These are phyloP conservation scores for Etia nguti DNA, from an alignment of 2,113 vertebrate genomes.

Conservation along the genomic window DNA sequence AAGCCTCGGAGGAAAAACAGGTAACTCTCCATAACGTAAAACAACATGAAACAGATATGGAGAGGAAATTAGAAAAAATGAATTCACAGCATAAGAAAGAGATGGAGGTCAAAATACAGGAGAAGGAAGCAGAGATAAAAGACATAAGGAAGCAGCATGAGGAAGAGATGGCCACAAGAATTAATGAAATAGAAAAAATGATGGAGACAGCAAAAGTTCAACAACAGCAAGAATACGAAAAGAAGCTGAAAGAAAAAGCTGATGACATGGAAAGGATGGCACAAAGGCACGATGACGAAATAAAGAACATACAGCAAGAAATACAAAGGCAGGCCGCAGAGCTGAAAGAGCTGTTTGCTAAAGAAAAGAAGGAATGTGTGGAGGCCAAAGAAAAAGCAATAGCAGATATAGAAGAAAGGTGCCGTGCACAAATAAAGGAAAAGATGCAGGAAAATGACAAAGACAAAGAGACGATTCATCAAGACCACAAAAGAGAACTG, in stretches of 20 bases:
- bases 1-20: constrained; percentile 10
- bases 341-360: not conserved
- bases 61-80: constrained; percentile 8
- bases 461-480: not conserved
- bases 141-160: not conserved
- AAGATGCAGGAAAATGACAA: constrained; percentile 7
- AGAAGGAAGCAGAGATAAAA: constrained; percentile 1
- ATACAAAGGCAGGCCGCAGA: constrained; percentile 4
- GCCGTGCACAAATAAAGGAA: not conserved
- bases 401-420: not conserved
- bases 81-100: constrained; percentile 3
- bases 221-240: constrained; percentile 12
- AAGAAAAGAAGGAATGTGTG: not conserved
- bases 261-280: not conserved
- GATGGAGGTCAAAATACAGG: not conserved
- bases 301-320: not conserved
- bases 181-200: not conserved
- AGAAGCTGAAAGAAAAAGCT: constrained; percentile 14
- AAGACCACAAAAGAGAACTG: not conserved
- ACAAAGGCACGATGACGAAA: not conserved
- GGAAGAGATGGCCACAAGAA: constrained; percentile 8
- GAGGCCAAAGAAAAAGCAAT: constrained; percentile 17
- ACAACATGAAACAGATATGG: not conserved
- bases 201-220: not conserved
- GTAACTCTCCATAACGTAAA: not conserved